Conservation (phyloP, 2,888 invertebrate species). For the Tyria jacobaeae region DNA sequence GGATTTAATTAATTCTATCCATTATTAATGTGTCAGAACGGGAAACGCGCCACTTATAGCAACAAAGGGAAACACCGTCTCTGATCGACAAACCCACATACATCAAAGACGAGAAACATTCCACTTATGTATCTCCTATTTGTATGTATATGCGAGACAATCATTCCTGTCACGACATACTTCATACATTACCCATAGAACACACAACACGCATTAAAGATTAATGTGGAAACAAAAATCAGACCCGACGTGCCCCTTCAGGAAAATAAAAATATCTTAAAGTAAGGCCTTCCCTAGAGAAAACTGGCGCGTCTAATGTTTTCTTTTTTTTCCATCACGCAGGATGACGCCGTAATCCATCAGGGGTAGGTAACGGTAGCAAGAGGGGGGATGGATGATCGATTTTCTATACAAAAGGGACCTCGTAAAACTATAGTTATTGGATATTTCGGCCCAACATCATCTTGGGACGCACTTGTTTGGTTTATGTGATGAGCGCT, state of each 20-base stretch:
- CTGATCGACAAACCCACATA: constrained; percentile 11
- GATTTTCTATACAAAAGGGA: constrained; percentile 73
- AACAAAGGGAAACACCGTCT: constrained; percentile 14
- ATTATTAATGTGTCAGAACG: constrained; percentile 16
- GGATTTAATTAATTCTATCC: constrained; percentile 25
- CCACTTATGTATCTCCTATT: not conserved
- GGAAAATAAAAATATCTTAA: constrained; percentile 68
- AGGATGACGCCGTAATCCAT: constrained; percentile 78
- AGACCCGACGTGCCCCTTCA: constrained; percentile 69
- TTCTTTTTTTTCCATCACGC: constrained; percentile 82
- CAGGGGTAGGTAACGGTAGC: constrained; percentile 54
- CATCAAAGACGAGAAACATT: constrained; percentile 1
- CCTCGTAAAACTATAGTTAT: constrained; percentile 82
- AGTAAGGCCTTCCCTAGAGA: constrained; percentile 67
- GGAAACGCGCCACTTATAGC: constrained; percentile 10
- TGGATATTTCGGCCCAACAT: constrained; percentile 75
- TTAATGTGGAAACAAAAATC: constrained; percentile 69
- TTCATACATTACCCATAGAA: constrained; percentile 22
- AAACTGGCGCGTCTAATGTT: constrained; percentile 76
- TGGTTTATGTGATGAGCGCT: constrained; percentile 63
- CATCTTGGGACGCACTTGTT: constrained; percentile 69
- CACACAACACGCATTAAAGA: constrained; percentile 60
- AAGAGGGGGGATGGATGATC: constrained; percentile 68
- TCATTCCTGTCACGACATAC: constrained; percentile 19
- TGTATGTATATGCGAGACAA: constrained; percentile 10